Conservation (phyloP, 23 tunicate genomes). For the Styela plicata region DNA sequence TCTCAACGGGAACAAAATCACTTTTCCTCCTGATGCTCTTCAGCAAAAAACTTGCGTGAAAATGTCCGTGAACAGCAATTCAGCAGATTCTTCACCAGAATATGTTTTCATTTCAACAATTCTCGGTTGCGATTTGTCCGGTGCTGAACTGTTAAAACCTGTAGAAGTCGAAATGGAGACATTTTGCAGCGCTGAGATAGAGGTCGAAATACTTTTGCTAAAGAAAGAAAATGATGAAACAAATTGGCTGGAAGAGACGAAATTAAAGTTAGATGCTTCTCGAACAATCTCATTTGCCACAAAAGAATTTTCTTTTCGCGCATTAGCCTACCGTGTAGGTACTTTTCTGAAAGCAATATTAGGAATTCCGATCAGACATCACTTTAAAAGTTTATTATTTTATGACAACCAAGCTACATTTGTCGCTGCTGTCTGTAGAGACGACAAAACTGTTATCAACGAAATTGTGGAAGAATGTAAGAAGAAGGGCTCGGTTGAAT, state of each 20-base stretch:
- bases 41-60: neutral
- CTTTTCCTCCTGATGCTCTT: neutral
- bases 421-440: neutral
- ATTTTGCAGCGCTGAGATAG: neutral
- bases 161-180: neutral
- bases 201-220: neutral
- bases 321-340: neutral
- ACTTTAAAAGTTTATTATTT: too few relatives aligned
- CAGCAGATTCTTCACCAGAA: neutral
- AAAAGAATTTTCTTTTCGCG: neutral
- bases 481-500: too few relatives aligned
- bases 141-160: neutral
- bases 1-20: neutral
- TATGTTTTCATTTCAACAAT: neutral
- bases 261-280: neutral
- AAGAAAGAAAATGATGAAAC: neutral
- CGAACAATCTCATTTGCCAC: neutral
- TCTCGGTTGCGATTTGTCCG: neutral
- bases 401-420: neutral
- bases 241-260: neutral
- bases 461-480: neutral
- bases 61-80: neutral
- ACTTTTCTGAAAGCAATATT: neutral
- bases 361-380: neutral
- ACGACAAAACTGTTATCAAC: neutral